Conservation (phyloP, 2,888 invertebrate genomes). For the Pyrrhia umbra region DNA sequence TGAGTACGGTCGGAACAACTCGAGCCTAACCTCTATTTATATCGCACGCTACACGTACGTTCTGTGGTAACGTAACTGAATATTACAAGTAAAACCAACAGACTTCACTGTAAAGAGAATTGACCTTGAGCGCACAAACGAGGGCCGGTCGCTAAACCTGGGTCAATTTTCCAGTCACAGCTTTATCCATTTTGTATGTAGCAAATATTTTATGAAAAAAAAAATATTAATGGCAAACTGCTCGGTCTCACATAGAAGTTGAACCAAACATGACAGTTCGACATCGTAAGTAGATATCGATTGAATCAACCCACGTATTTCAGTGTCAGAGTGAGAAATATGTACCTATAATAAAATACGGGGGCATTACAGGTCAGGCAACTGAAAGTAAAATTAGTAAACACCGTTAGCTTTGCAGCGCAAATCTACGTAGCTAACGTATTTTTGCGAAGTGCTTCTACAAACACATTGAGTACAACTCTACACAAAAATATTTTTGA, state of each 20-base stretch:
- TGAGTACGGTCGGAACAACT: conserved; percentile 80
- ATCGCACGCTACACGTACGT: conserved; percentile 79
- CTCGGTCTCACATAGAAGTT: background rate
- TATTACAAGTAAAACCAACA: conserved; percentile 84
- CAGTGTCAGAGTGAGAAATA: background rate
- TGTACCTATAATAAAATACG: background rate
- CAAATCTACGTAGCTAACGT: conserved; percentile 3
- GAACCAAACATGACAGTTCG: background rate
- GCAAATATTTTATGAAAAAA: background rate
- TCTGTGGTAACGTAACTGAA: conserved; percentile 81
- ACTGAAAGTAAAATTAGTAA: background rate
- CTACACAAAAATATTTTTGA: too few species aligned
- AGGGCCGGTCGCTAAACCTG: conserved; percentile 62
- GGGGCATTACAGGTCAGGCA: background rate
- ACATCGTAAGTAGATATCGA: conserved; percentile 9
- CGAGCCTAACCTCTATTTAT: conserved; percentile 85
- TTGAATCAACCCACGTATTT: conserved; percentile 13
- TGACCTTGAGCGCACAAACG: conserved; percentile 71
- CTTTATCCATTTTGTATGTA: conserved; percentile 4
- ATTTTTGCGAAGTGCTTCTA: background rate
- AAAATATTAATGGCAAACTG: background rate
- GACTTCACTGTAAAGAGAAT: conserved; percentile 72
- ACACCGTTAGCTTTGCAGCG: background rate
- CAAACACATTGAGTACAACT: conserved; percentile 9
- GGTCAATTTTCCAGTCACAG: conserved; percentile 17